A percentile compares a stretch with the other conserved stretches of the same genome.
phyloP scores from a whole-genome alignment of 2,888 invertebrate genomes.

The Resseliella maxima region DNA sequence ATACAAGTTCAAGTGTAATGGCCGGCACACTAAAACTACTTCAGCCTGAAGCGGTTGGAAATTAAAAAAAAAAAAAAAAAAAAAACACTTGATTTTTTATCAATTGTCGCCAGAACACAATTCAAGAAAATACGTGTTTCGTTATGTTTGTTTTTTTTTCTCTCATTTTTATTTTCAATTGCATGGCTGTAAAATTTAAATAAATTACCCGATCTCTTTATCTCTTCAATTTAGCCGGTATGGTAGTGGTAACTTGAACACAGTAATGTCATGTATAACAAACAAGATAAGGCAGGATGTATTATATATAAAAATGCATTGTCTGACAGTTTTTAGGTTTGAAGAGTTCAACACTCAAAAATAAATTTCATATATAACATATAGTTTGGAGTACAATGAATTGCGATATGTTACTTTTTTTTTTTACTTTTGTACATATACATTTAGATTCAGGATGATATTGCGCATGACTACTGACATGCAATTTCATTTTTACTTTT shows the following conservation, averaged over 20 bases:
- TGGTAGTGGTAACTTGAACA: too few species aligned
- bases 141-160: neutral
- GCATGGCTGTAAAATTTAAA: neutral
- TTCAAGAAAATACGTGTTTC: too few species aligned
- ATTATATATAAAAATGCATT: neutral
- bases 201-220: constrained; percentile 11
- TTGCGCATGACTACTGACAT: constrained; percentile 53
- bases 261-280: constrained; percentile 10
- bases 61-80: too few species aligned
- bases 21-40: neutral
- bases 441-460: neutral
- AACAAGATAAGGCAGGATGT: constrained; percentile 32
- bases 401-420: neutral
- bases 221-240: constrained; percentile 8
- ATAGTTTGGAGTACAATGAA: neutral
- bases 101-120: neutral
- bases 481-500: constrained; percentile 53
- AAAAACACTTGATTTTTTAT: neutral
- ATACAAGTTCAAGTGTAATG: constrained; percentile 7
- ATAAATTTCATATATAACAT: neutral
- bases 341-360: neutral
- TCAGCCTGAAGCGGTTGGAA: neutral
- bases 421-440: neutral
- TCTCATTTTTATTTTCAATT: too few species aligned
- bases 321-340: constrained; percentile 11